Base-by-base conservation (phyloP, 2,113 vertebrate species). In the Opisthocomus hoazin region DNA sequence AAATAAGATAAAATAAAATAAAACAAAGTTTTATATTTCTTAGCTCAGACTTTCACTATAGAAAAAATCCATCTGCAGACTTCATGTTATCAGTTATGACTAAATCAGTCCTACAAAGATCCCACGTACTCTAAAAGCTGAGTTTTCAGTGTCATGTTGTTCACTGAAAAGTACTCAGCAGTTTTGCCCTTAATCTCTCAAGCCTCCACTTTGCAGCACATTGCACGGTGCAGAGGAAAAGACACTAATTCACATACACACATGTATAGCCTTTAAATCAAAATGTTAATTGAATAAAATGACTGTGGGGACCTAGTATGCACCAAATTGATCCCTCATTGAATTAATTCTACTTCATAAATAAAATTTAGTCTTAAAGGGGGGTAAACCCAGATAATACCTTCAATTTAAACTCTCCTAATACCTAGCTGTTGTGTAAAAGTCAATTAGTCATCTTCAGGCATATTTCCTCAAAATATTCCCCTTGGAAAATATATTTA, bases 201-300 rank as follows among this genome's bases (percentile, higher is more conserved):
- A 68, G 54, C 10, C 24, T 79, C 11, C 34, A 23, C 39, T 89
- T 77, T 54, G 14, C 43, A 57, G 69, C 17, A 36, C 30, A 20
- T 64, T 69, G 13, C 12, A 61, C 0, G 3, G 7, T n/a, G n/a
- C 8, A 77, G 64, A 70, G 10, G 63, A 85, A 95, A 77, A 94
- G 7, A 4, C 4, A 41, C 32, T 53, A 66, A 84, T 74, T 74
- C 50, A 36, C 16, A 50, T 22, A 48, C 0, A 12, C 21, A 68
- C 5, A 46, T 3, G 16, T 53, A 12, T 34, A 77, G 78, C 39
- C 43, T 89, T 92, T 84, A 65, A 88, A 93, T 34, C 21, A 78
- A 82, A 94, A 34, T 74, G 10, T 71, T 95, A 92, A 94, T 79
- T 93, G 73, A 93, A 92, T 84, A 90, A 88, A 95, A 92, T 71